Evolutionary conservation across 2,888 invertebrate genomes (phyloP), one percentile per base, ranked within the genome.

Genomic region (Heliconius cydno): DNA sequence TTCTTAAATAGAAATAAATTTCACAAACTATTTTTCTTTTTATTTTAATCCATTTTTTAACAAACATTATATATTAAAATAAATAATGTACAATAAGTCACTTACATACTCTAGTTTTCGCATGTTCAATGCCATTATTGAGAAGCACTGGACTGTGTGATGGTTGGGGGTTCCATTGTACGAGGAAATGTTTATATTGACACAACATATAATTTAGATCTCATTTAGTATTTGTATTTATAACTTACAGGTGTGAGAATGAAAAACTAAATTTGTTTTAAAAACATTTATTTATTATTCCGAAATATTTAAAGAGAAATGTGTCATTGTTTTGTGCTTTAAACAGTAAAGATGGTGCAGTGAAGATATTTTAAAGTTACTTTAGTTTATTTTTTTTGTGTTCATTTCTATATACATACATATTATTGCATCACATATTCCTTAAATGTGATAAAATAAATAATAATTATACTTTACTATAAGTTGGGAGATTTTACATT

Each of bases 1-100:
- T 87, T 86, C 84, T 85, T 84, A 84, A 88, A 88, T 88, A 88
- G 88, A 60, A 60, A 73, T 60, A 89, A 86, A 83, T 86, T 86
- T 84, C 15, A 22, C 34, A 63, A 85, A 85, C 80, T 70, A 83
- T 70, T 77, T 79, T 80, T 75, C 73, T 63, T 80, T 72, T 74
- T 79, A 79, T 71, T 80, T 78, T 77, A 68, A 22, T 65, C 15
- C 28, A 13, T 28, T 28, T 66, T 60, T n/a, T 34, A 30, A 72
- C 46, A 52, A 28, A 10, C 22, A 3, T 52, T 19, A 19, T 7
- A 19, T 52, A 2, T 19, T 7, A 52, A 52, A 52, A 52, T 19
- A 52, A 19, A 52, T 5, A 52, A 19, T 52, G 19, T 19, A 19
- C 7, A 19, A 19, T 19, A 52, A 52, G 19, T 52, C 19, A 52